A percentile compares a stretch with the other conserved stretches of the same genome.
These are phyloP conservation scores for Eupeodes latifasciatus DNA, from an alignment of 2,888 invertebrate genomes.

Conservation along the genomic window DNA sequence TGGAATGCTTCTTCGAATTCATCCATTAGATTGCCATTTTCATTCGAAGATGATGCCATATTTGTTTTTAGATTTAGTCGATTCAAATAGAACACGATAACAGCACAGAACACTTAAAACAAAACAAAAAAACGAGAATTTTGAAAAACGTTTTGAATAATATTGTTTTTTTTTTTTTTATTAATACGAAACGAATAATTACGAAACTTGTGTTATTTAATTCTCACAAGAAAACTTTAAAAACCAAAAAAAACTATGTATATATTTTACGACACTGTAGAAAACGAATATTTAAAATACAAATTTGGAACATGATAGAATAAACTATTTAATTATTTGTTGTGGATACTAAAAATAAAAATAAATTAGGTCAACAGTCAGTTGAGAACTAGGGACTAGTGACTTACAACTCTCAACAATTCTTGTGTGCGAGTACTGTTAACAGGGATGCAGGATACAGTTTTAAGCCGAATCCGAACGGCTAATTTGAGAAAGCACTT, in stretches of 20 bases:
- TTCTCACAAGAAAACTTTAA: slow-evolving; percentile 8
- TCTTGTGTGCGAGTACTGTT: too few species aligned
- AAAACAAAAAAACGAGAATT: slow-evolving; percentile 60
- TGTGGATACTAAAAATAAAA: too few species aligned
- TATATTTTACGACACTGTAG: background rate
- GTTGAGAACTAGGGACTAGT: too few species aligned
- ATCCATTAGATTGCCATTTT: slow-evolving; percentile 93
- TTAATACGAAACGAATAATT: background rate
- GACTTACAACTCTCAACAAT: too few species aligned
- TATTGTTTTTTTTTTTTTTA: background rate
- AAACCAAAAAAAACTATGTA: background rate
- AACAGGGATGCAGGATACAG: too few species aligned
- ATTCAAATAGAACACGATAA: slow-evolving; percentile 54
- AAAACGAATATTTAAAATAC: background rate
- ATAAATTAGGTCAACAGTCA: too few species aligned
- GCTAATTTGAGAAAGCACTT: too few species aligned
- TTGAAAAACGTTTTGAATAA: slow-evolving; percentile 44
- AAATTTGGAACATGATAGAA: background rate
- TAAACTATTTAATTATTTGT: background rate
- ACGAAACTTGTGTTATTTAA: slow-evolving; percentile 7
- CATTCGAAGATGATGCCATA: slow-evolving; percentile 88
- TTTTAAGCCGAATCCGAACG: too few species aligned
- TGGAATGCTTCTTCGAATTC: slow-evolving; percentile 96
- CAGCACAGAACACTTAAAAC: slow-evolving; percentile 70
- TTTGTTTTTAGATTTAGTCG: slow-evolving; percentile 36